phyloP scores from a whole-genome alignment of 2,113 vertebrate species.

The Atherinomorus stipes region DNA sequence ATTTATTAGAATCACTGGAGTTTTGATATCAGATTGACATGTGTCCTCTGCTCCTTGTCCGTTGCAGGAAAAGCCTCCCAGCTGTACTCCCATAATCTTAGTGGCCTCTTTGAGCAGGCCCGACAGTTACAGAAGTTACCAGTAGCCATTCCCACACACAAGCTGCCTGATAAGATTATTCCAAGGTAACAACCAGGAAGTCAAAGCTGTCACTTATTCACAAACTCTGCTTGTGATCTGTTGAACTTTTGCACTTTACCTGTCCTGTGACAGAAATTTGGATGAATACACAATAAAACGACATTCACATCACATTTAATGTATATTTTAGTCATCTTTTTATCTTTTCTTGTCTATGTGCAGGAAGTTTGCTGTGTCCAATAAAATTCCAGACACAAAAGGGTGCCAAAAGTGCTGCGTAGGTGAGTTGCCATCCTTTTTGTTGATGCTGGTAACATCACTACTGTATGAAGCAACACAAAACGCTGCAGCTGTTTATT shows the following conservation, averaged over 20 bases:
- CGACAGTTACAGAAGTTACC: constrained; percentile 97
- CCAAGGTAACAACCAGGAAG: constrained; percentile 83
- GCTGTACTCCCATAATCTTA: constrained; percentile 96
- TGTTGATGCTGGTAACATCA: background rate
- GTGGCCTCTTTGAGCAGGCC: constrained; percentile 95
- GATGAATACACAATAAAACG: background rate
- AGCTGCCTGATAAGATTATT: constrained; percentile 96
- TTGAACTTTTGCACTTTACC: background rate
- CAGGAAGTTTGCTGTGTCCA: constrained; percentile 97
- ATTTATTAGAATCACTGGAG: background rate
- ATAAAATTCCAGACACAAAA: constrained; percentile 98
- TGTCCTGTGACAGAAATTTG: background rate
- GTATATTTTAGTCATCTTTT: background rate
- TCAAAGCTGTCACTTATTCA: background rate
- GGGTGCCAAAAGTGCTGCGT: constrained; percentile 99
- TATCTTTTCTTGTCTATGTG: constrained; percentile 58
- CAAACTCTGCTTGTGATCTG: background rate
- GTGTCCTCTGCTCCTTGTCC: constrained; percentile 14
- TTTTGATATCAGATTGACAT: background rate
- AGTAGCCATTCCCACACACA: constrained; percentile 96
- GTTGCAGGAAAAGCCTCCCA: constrained; percentile 95
- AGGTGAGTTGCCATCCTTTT: constrained; percentile 80
- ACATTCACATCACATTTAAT: background rate
- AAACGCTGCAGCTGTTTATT: too few species aligned
- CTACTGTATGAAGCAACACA: too few species aligned